A percentile compares a stretch with the other conserved stretches of the same genome.
Conservation (phyloP, 2,113 vertebrate genomes). For the Rynchops niger region DNA sequence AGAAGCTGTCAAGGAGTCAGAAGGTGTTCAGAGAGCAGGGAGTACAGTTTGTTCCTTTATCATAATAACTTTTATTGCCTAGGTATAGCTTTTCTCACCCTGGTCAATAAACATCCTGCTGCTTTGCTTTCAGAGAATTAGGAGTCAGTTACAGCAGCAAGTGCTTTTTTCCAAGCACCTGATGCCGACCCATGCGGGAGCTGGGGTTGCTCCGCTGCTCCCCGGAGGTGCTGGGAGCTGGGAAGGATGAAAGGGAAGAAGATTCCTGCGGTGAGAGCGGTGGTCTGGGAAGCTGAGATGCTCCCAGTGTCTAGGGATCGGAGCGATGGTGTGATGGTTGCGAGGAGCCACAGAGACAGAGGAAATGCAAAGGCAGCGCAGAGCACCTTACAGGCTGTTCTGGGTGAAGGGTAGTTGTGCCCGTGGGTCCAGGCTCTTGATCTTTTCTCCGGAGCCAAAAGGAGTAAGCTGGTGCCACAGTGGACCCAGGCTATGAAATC, state of each 20-base stretch:
- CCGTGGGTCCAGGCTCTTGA: neutral
- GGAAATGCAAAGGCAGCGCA: neutral
- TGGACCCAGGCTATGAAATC: neutral
- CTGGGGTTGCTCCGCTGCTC: neutral
- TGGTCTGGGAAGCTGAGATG: neutral
- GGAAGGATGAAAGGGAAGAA: neutral
- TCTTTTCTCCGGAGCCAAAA: neutral
- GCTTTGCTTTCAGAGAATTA: neutral
- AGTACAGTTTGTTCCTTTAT: slow-evolving; percentile 52
- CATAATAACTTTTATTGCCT: slow-evolving; percentile 40
- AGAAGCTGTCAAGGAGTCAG: slow-evolving; percentile 23
- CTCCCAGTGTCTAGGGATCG: accelerated
- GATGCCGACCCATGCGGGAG: accelerated
- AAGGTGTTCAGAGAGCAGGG: neutral
- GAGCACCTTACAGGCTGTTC: neutral
- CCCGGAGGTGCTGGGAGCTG: neutral
- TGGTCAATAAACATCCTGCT: neutral
- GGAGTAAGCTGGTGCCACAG: neutral
- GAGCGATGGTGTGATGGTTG: neutral
- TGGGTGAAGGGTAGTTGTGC: neutral
- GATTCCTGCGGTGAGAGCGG: neutral
- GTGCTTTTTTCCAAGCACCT: neutral
- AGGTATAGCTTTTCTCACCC: neutral
- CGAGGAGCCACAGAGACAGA: neutral
- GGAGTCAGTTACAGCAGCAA: neutral